Conservation (phyloP, 2,888 invertebrate genomes). For the Xanthia togata region DNA sequence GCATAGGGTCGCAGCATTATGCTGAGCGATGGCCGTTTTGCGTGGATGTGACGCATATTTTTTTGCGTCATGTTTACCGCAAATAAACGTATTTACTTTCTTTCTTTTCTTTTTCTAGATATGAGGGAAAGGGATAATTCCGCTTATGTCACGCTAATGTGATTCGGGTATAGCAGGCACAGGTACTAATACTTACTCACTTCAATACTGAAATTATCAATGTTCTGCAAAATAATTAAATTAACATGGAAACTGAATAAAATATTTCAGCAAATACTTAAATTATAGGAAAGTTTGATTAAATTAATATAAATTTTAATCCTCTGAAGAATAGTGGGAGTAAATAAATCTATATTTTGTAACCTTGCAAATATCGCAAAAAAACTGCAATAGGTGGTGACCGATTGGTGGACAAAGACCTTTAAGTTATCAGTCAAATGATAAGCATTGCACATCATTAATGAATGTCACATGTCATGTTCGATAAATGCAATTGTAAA, state of each 20-base stretch:
- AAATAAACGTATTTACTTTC: too few species aligned
- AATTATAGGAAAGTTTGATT: neutral
- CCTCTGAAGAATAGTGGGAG: neutral
- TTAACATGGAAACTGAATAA: neutral
- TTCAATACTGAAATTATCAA: neutral
- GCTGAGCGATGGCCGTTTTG: too few species aligned
- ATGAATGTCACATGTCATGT: neutral
- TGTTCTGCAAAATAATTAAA: neutral
- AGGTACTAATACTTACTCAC: neutral
- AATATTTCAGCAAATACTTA: neutral
- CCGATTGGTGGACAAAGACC: slow-evolving; percentile 35
- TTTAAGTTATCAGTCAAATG: slow-evolving; percentile 33
- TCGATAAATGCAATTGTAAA: slow-evolving; percentile 5
- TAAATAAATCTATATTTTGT: neutral
- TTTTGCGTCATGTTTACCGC: too few species aligned
- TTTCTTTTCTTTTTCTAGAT: too few species aligned
- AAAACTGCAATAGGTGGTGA: neutral
- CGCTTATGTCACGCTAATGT: too few species aligned
- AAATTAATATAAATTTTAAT: neutral
- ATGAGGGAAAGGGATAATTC: too few species aligned
- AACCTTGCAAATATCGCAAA: neutral
- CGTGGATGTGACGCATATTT: too few species aligned
- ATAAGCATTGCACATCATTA: slow-evolving; percentile 25
- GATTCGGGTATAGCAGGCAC: neutral
- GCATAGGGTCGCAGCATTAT: too few species aligned